Percentiles rank a stretch among this genome's conserved stretches.
These are phyloP conservation scores for Microcebus murinus DNA, from an alignment of 2,113 vertebrate species.

Conservation along the genomic window DNA sequence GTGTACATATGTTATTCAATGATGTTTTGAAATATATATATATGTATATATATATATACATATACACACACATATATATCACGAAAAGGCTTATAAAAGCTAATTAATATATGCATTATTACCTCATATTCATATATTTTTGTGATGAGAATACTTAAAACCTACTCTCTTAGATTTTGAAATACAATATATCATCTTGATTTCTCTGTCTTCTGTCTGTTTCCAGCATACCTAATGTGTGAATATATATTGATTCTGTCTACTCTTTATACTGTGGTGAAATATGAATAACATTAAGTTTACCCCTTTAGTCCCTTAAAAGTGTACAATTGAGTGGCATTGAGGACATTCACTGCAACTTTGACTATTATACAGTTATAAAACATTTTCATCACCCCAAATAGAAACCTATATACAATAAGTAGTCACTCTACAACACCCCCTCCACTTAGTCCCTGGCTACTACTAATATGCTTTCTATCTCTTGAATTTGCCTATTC, in stretches of 20 bases:
- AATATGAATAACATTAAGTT: not conserved
- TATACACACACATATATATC: not conserved
- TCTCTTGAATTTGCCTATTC: not conserved
- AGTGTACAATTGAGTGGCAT: not conserved
- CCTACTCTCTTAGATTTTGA: not conserved
- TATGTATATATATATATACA: not conserved
- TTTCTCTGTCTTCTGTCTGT: not conserved
- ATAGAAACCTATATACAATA: not conserved
- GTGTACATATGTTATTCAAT: not conserved
- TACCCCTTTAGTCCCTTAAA: not conserved
- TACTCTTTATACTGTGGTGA: not conserved
- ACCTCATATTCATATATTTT: not conserved
- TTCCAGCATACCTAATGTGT: not conserved
- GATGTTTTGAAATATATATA: not conserved
- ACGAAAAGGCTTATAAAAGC: not conserved
- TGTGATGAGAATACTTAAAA: not conserved
- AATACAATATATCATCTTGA: not conserved
- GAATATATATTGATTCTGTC: not conserved
- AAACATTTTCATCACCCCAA: not conserved
- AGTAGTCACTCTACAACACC: not conserved
- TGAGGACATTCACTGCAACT: not conserved
- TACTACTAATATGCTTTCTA: not conserved
- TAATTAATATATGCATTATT: not conserved
- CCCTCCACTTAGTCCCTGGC: not conserved
- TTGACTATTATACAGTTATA: not conserved